Base-by-base conservation (phyloP, 2,888 invertebrate genomes). In the Drosophila peninsularis region DNA sequence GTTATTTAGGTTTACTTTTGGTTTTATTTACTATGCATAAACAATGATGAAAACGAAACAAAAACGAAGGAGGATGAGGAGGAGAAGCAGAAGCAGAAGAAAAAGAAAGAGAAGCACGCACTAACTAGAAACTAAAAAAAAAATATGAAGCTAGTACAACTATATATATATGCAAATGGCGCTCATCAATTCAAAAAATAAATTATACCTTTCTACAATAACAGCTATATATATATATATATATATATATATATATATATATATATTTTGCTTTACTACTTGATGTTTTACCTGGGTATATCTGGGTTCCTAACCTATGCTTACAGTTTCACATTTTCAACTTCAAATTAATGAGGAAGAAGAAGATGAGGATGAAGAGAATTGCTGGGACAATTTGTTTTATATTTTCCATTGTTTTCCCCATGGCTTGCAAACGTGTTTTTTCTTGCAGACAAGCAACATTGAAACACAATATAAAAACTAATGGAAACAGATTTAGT, bases 1-100 rank as follows among this genome's bases (percentile, higher is more conserved):
- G 82, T 85, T 88, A 82, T 82, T 88, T 82, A 82, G 83, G 85
- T 82, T 85, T 82, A 82, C 54, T 64, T 64, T 75, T 42, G 57
- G 32, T 63, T 53, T 69, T n/a, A n/a, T 47, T 70, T 30, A n/a
- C 32, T 41, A 41, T 19, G 2, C 5, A 41, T 41, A 19, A 41
- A 39, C 49, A 39, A 55, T 55, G 60, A 79, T 61, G 66, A 63
- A n/a, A 24, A 58, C 21, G 17, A 45, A 17, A 39, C 10, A 39
- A 39, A 17, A 17, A n/a, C n/a, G n/a, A n/a, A n/a, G n/a, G n/a
- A n/a, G n/a, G n/a, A n/a, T n/a, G n/a, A n/a, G n/a, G n/a, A n/a
- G n/a, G n/a, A n/a, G 4, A 17, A 17, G 3, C 6, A 5, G n/a
- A 56, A 37, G 17, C 3, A 24, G 10, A 0, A 24, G 27, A 10